Evolutionary conservation across 2,888 invertebrate species (phyloP).

Genomic region (Sarcophaga rosellei): DNA sequence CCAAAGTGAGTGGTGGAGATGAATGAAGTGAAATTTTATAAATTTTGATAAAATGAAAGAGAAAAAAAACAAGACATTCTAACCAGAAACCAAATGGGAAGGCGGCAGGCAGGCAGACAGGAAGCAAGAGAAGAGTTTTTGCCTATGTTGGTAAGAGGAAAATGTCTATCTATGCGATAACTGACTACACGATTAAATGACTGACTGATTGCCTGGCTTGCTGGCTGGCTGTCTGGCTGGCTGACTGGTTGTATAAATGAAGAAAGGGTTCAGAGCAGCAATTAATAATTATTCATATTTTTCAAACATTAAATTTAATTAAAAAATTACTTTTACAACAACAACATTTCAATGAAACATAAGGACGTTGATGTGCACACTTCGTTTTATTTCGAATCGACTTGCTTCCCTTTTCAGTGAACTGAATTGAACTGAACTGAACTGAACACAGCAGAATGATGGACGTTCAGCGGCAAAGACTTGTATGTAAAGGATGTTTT

Average conservation of each 20-base stretch:
- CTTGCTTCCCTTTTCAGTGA: background rate
- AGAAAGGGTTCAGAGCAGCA: conserved; percentile 35
- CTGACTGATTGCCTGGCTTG: background rate
- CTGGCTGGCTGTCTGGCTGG: background rate
- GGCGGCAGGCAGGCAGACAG: background rate
- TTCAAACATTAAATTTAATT: conserved; percentile 60
- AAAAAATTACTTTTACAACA: conserved; percentile 49
- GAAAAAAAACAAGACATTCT: conserved; percentile 35
- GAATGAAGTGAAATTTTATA: conserved; percentile 38
- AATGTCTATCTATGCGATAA: background rate
- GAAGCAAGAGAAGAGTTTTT: background rate
- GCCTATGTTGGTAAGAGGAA: conserved; percentile 3
- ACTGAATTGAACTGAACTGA: background rate
- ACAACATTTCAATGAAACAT: conserved; percentile 38
- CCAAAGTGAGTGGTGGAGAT: background rate
- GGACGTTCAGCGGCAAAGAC: too few relatives aligned
- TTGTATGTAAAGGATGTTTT: too few relatives aligned
- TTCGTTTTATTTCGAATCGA: background rate
- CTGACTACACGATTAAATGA: background rate
- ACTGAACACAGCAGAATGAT: background rate
- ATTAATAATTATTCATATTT: conserved; percentile 60
- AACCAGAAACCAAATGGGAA: conserved; percentile 12
- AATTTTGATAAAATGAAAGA: background rate
- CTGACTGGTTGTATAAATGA: background rate
- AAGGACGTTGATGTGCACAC: conserved; percentile 23